Conservation (phyloP, 2,797 vertebrate species). For the Leptoclinus maculatus region DNA sequence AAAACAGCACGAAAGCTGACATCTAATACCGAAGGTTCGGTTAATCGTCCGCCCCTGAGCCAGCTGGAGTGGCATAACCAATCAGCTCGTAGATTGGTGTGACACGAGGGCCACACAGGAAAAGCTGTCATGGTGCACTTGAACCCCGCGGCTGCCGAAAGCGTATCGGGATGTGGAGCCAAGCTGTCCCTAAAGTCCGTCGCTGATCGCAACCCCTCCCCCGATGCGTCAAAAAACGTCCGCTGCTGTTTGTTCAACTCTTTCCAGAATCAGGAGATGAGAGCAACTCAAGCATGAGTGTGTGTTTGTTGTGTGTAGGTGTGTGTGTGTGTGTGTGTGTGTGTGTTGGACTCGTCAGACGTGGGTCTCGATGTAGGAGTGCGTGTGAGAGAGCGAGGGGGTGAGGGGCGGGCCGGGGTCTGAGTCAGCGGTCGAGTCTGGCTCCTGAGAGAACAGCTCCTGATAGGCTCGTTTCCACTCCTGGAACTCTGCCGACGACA, state of each 20-base stretch:
- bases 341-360: conserved; percentile 83
- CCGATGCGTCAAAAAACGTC: conserved; percentile 38
- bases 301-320: not conserved
- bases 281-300: conserved; percentile 9
- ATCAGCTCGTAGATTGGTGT: conserved; percentile 45
- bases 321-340: not conserved
- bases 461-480: conserved; percentile 97
- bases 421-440: conserved; percentile 76
- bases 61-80: conserved; percentile 54
- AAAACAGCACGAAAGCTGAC: conserved; percentile 57
- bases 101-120: conserved; percentile 21
- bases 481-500: conserved; percentile 97
- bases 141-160: conserved; percentile 39
- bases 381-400: conserved; percentile 93
- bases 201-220: conserved; percentile 7
- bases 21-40: conserved; percentile 47
- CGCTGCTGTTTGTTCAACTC: conserved; percentile 24
- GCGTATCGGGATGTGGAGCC: conserved; percentile 19
- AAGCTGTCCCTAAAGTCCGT: conserved; percentile 17
- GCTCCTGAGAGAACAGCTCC: conserved; percentile 92
- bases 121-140: conserved; percentile 43
- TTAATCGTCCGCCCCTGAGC: conserved; percentile 36
- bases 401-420: conserved; percentile 85
- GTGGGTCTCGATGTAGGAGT: conserved; percentile 98
- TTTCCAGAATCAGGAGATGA: conserved; percentile 24